A percentile compares a stretch with the other conserved stretches of the same genome.
These are phyloP conservation scores for Thunnus albacares DNA, from an alignment of 2,797 vertebrate genomes.

Conservation along the genomic window DNA sequence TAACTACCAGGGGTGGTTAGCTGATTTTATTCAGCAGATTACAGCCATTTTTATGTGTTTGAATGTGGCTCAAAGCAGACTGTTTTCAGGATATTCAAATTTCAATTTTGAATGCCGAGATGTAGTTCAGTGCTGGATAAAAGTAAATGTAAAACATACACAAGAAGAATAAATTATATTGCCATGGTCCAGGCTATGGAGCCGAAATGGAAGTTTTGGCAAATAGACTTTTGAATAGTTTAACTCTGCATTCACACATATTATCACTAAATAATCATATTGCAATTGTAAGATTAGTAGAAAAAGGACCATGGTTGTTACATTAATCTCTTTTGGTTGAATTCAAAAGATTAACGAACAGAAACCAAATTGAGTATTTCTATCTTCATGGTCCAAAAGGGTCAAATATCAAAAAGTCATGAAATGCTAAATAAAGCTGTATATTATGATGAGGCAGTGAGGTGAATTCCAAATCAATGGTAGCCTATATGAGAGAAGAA, in stretches of 20 bases:
- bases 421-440: conserved; percentile 75
- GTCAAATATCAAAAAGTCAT: conserved; percentile 60
- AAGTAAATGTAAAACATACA: conserved; percentile 26
- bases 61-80: conserved; percentile 37
- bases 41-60: conserved; percentile 57
- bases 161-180: conserved; percentile 34
- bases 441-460: conserved; percentile 51
- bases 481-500: conserved; percentile 54
- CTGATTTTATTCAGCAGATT: conserved; percentile 73
- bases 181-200: conserved; percentile 31
- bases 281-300: conserved; percentile 27
- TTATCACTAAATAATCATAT: conserved; percentile 29
- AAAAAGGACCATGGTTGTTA: conserved; percentile 25
- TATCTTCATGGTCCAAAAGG: conserved; percentile 43
- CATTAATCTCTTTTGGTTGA: conserved; percentile 27
- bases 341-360: conserved; percentile 24
- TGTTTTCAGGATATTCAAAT: conserved; percentile 28
- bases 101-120: conserved; percentile 31
- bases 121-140: not conserved
- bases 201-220: conserved; percentile 12
- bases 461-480: conserved; percentile 65
- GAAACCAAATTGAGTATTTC: conserved; percentile 43
- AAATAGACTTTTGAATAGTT: conserved; percentile 33
- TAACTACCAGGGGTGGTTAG: conserved; percentile 51
- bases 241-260: conserved; percentile 44